Percentiles rank a stretch among this genome's conserved stretches.
Evolutionary conservation across 2,797 vertebrate species (phyloP).

Genomic region (Notolabrus celidotus): DNA sequence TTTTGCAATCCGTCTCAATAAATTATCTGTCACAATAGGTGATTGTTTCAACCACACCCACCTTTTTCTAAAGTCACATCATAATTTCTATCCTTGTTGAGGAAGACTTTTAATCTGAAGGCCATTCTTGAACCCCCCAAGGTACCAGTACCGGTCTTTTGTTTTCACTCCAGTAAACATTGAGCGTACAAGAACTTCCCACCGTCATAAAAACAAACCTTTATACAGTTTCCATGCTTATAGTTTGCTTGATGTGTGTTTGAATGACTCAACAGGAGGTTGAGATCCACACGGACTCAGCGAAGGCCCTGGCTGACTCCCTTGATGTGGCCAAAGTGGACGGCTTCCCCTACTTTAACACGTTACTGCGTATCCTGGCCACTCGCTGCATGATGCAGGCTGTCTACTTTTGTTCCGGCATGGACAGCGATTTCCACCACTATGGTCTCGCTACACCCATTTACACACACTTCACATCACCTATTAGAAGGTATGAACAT

Average conservation of each 20-base stretch:
- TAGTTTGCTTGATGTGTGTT: background rate
- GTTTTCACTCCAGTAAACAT: too few species aligned
- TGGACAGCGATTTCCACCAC: conserved; percentile 98
- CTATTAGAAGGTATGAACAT: conserved; percentile 92
- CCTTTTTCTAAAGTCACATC: too few species aligned
- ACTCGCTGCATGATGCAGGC: conserved; percentile 99
- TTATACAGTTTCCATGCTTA: background rate
- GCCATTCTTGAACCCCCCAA: too few species aligned
- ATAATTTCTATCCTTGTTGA: too few species aligned
- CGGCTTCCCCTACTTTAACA: conserved; percentile 93
- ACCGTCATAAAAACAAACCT: too few species aligned
- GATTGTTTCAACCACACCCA: too few species aligned
- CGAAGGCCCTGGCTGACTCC: conserved; percentile 95
- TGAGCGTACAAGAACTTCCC: too few species aligned
- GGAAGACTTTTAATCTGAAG: too few species aligned
- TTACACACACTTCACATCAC: conserved; percentile 98
- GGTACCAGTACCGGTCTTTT: too few species aligned
- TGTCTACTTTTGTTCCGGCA: conserved; percentile 97
- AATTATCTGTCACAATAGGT: too few species aligned
- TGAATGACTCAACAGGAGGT: conserved; percentile 81
- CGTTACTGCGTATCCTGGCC: conserved; percentile 92
- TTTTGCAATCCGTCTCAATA: too few species aligned
- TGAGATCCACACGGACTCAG: conserved; percentile 92
- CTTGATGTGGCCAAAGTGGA: conserved; percentile 89
- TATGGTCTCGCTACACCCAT: conserved; percentile 97